These are phyloP conservation scores for Syncerus caffer DNA, from an alignment of 2,797 vertebrate genomes.

Conservation along the genomic window DNA sequence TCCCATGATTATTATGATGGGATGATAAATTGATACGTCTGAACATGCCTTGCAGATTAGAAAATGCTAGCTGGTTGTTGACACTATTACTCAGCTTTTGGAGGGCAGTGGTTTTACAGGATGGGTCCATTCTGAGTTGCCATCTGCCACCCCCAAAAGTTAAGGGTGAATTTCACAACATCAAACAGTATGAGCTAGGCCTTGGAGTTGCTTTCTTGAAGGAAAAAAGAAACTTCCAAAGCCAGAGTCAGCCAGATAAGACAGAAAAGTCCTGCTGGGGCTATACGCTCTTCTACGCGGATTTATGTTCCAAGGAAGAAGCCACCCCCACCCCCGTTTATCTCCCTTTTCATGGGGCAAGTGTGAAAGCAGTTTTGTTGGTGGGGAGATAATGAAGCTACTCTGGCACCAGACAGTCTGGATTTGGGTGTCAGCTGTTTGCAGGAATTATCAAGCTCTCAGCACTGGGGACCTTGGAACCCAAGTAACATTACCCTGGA, in stretches of 20 bases:
- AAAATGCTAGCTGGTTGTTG: neutral
- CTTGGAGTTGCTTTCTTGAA: neutral
- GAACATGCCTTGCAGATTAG: neutral
- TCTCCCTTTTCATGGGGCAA: neutral
- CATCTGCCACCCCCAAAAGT: neutral
- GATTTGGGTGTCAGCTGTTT: neutral
- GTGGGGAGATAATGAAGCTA: neutral
- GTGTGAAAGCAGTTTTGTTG: neutral
- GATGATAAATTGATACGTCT: neutral
- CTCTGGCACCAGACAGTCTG: neutral
- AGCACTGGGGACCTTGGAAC: neutral
- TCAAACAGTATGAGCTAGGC: neutral
- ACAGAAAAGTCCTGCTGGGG: neutral
- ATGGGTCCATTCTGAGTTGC: neutral
- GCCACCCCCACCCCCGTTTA: rapidly evolving
- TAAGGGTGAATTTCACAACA: neutral
- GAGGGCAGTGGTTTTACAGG: neutral
- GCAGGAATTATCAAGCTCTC: neutral
- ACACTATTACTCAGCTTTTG: neutral
- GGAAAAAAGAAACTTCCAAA: neutral
- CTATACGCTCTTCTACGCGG: rapidly evolving
- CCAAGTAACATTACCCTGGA: neutral
- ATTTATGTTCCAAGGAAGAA: neutral
- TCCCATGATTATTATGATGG: neutral
- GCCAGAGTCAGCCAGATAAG: neutral